A percentile compares a stretch with the other conserved stretches of the same genome.
phyloP scores from a whole-genome alignment of 2,797 vertebrate species.

The Lerista edwardsae region DNA sequence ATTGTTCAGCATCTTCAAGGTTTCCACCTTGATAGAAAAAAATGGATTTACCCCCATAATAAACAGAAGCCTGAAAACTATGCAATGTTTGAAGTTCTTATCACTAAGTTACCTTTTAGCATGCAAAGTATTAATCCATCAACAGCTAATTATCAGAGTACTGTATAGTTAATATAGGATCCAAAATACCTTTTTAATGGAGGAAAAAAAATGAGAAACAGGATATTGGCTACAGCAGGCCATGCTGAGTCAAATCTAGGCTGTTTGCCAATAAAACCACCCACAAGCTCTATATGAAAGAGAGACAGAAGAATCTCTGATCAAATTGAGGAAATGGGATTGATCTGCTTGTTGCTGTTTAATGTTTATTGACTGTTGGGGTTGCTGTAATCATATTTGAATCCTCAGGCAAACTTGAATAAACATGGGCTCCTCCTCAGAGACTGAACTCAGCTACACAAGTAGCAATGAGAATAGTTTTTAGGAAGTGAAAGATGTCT shows the following conservation, averaged over 20 bases:
- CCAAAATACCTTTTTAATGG: background rate
- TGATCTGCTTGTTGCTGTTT: background rate
- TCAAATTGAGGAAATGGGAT: background rate
- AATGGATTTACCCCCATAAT: background rate
- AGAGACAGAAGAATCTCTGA: background rate
- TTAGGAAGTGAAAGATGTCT: background rate
- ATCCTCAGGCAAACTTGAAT: background rate
- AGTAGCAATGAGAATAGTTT: background rate
- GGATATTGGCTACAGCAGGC: fast-evolving
- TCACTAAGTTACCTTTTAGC: background rate
- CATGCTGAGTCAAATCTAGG: fast-evolving
- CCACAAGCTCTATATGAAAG: background rate
- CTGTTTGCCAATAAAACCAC: background rate
- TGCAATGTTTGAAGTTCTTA: background rate
- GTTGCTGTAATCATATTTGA: background rate
- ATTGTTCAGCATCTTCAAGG: background rate
- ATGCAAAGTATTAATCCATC: background rate
- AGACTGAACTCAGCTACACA: background rate
- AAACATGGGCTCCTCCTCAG: constrained; percentile 2
- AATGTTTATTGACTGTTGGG: background rate
- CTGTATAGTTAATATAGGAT: background rate
- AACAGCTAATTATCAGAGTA: background rate
- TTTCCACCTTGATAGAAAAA: background rate
- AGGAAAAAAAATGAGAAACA: background rate
- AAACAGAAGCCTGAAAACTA: background rate